Percentiles rank a stretch among this genome's conserved stretches.
These are phyloP conservation scores for Rhinella marina DNA, from an alignment of 2,797 vertebrate species.

Conservation along the genomic window DNA sequence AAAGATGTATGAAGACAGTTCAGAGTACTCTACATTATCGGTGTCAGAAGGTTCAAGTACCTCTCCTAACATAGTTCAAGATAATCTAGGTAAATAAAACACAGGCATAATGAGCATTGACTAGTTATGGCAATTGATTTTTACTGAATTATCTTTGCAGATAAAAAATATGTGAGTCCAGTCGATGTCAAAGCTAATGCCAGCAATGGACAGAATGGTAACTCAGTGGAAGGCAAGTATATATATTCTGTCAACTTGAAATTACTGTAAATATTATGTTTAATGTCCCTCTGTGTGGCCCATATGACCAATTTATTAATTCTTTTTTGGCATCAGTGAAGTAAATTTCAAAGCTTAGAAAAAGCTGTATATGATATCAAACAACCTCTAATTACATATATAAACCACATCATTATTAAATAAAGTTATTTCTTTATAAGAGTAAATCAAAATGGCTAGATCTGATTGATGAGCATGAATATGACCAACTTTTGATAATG, in stretches of 20 bases:
- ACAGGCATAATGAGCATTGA: background rate
- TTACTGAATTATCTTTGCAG: background rate
- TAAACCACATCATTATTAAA: too few species aligned
- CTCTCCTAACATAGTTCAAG: background rate
- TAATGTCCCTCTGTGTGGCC: too few species aligned
- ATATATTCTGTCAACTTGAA: background rate
- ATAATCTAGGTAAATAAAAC: background rate
- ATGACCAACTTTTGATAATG: too few species aligned
- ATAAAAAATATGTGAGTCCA: background rate
- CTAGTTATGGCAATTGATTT: background rate
- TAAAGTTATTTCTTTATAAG: too few species aligned
- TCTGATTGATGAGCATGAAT: too few species aligned
- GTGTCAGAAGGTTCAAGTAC: background rate
- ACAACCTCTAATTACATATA: too few species aligned
- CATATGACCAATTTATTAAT: too few species aligned
- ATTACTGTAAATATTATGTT: background rate
- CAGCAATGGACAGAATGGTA: background rate
- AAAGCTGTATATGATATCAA: too few species aligned
- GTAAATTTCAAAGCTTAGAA: too few species aligned
- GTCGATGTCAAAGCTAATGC: background rate
- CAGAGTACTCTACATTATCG: too few species aligned
- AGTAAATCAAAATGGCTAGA: too few species aligned
- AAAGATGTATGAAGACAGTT: background rate
- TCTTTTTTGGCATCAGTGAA: background rate
- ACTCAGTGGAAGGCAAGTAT: background rate